phyloP scores from a whole-genome alignment of 2,888 invertebrate genomes.

The Diaphora mendica region DNA sequence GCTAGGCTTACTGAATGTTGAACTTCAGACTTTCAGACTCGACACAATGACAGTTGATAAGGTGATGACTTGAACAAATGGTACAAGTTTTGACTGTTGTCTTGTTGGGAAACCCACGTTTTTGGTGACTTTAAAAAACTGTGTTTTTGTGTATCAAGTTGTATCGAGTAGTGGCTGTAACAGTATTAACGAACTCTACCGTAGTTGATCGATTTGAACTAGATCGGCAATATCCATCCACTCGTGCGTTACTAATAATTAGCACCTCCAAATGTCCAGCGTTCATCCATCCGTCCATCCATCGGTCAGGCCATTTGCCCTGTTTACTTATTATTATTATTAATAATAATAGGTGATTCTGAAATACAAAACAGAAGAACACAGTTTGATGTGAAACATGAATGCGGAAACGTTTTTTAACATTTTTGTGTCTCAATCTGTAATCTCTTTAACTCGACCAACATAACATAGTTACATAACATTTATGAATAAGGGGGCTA shows the following conservation, averaged over 20 bases:
- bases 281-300: neutral
- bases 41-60: neutral
- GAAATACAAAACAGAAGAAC: no score
- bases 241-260: slow-evolving; percentile 49
- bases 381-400: neutral
- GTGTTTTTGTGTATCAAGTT: slow-evolving; percentile 21
- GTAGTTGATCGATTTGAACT: slow-evolving; percentile 47
- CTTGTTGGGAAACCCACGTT: slow-evolving; percentile 14
- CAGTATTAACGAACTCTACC: slow-evolving; percentile 41
- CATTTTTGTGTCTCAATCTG: no score
- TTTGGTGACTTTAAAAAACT: neutral
- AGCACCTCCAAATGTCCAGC: slow-evolving; percentile 31
- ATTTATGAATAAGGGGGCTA: no score
- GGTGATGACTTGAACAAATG: neutral
- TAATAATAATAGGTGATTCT: no score
- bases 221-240: slow-evolving; percentile 38
- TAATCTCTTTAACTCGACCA: no score
- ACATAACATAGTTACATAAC: no score
- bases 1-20: neutral
- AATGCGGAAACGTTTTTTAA: no score
- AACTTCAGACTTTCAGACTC: neutral
- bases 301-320: neutral
- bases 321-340: neutral
- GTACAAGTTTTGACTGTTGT: neutral
- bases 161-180: slow-evolving; percentile 19